Conservation (phyloP, 2,888 invertebrate species). For the Cantharis lateralis region DNA sequence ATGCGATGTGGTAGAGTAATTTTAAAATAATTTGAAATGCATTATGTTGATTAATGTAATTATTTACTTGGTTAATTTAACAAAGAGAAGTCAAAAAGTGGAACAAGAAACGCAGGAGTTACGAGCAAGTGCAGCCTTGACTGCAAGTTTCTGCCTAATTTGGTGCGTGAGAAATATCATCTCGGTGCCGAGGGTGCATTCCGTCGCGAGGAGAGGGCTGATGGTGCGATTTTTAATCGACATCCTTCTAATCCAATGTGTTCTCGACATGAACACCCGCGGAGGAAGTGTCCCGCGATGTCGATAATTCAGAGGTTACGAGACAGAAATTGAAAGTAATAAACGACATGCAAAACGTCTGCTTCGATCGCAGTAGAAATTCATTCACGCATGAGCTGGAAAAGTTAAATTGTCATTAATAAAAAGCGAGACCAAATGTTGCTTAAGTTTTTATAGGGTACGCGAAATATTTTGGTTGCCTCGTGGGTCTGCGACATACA, state of each 20-base stretch:
- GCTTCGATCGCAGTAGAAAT: constrained; percentile 32
- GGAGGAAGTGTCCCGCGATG: not conserved
- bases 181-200: constrained; percentile 43
- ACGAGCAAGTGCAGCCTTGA: constrained; percentile 7
- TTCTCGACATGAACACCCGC: not conserved
- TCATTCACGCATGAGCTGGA: constrained; percentile 40
- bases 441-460: constrained; percentile 37
- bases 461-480: constrained; percentile 37
- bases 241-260: not conserved
- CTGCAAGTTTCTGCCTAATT: constrained; percentile 34
- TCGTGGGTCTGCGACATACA: constrained; percentile 33
- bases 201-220: constrained; percentile 17
- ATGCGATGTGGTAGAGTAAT: not conserved
- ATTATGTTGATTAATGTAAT: not conserved
- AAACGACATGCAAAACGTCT: constrained; percentile 8
- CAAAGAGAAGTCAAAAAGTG: not conserved
- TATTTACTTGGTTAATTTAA: not conserved
- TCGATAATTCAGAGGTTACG: not conserved
- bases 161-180: constrained; percentile 52
- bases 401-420: constrained; percentile 40
- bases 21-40: not conserved
- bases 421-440: constrained; percentile 38
- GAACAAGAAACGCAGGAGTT: not conserved
- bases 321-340: constrained; percentile 12
- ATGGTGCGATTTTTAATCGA: not conserved